These are phyloP conservation scores for Chrysina gloriosa DNA, from an alignment of 2,888 invertebrate genomes.

Conservation along the genomic window DNA sequence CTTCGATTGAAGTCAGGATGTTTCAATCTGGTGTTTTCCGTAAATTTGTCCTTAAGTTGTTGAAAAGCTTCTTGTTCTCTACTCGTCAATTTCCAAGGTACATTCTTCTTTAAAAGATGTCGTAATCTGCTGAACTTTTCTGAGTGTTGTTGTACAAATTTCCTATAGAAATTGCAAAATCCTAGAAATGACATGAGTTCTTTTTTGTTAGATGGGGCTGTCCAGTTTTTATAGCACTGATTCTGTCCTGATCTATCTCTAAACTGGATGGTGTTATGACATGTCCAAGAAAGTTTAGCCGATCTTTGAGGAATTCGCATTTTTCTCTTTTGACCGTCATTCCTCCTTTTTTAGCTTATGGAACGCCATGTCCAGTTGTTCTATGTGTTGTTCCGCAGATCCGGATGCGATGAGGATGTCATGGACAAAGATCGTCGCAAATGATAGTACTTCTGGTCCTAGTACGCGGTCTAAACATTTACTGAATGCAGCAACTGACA, in stretches of 20 bases:
- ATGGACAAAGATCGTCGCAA: constrained; percentile 44
- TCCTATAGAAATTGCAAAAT: no score
- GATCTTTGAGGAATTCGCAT: constrained; percentile 47
- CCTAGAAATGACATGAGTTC: no score
- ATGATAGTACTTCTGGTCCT: constrained; percentile 41
- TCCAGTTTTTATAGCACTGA: no score
- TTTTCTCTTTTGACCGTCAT: constrained; percentile 49
- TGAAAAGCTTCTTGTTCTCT: no score
- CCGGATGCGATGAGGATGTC: constrained; percentile 47
- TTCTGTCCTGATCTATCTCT: constrained; percentile 41
- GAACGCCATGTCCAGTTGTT: constrained; percentile 44
- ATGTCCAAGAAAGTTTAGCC: constrained; percentile 51
- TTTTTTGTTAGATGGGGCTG: no score
- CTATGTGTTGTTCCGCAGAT: constrained; percentile 43
- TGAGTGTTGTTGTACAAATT: no score
- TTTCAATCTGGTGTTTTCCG: no score
- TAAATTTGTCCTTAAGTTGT: no score
- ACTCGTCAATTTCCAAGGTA: no score
- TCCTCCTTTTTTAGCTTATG: constrained; percentile 36
- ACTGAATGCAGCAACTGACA: constrained; percentile 44
- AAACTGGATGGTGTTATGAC: constrained; percentile 46
- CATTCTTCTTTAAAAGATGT: no score
- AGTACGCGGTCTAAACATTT: constrained; percentile 44
- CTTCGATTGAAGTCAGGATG: no score
- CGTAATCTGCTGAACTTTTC: no score